phyloP scores from a whole-genome alignment of 2,888 invertebrate species.

The Entomobrya multifasciata region DNA sequence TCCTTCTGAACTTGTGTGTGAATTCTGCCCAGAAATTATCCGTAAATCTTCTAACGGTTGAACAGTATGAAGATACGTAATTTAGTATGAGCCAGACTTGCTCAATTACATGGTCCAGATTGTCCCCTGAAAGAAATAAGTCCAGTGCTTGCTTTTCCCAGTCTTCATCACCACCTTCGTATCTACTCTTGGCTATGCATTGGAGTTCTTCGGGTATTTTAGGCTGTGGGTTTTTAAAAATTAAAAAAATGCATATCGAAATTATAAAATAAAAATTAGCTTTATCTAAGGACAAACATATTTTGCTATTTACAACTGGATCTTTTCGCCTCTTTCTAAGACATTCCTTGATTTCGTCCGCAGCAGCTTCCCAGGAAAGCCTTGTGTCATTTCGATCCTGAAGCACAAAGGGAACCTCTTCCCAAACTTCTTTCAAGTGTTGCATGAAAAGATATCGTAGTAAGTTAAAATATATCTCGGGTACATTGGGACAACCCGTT shows the following conservation, averaged over 20 bases:
- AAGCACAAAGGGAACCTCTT: conserved; percentile 25
- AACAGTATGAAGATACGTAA: conserved; percentile 51
- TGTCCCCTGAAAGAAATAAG: conserved; percentile 33
- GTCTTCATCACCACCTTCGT: neutral
- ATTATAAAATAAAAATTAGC: neutral
- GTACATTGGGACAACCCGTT: conserved; percentile 17
- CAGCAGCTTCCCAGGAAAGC: neutral
- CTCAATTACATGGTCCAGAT: conserved; percentile 52
- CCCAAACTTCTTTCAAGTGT: conserved; percentile 46
- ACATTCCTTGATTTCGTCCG: neutral
- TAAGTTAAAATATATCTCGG: conserved; percentile 39
- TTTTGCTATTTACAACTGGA: neutral
- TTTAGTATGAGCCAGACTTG: conserved; percentile 67
- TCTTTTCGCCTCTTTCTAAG: neutral
- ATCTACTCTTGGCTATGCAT: neutral
- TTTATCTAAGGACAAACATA: neutral
- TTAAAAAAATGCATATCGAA: too few relatives aligned
- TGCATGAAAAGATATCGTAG: conserved; percentile 52
- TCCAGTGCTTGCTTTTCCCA: conserved; percentile 16
- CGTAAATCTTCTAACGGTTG: neutral
- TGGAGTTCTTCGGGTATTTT: neutral
- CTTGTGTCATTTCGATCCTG: conserved; percentile 35
- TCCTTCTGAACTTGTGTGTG: conserved; percentile 26
- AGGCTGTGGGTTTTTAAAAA: too few relatives aligned
- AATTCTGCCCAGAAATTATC: conserved; percentile 59